A percentile compares a stretch with the other conserved stretches of the same genome.
Evolutionary conservation across 2,797 vertebrate genomes (phyloP).

Genomic region (Sebastes matsubarae): DNA sequence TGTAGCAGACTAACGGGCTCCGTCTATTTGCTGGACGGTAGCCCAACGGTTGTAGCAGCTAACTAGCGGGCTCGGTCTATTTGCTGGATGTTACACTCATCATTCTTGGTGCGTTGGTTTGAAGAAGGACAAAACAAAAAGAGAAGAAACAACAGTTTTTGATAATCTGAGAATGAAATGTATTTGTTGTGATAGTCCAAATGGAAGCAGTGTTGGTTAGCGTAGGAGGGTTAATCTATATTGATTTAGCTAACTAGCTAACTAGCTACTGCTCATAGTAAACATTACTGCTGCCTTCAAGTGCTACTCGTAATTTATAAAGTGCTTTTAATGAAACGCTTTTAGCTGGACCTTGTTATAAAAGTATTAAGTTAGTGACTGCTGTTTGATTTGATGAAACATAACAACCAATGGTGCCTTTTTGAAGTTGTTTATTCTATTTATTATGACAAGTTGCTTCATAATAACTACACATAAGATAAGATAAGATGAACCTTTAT

Average conservation of each 20-base stretch:
- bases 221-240: background rate
- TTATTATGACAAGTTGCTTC: background rate
- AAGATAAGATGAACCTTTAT: too few species aligned
- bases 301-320: background rate
- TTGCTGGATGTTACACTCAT: background rate
- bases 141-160: background rate
- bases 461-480: too few species aligned
- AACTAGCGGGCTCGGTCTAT: background rate
- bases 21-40: too few species aligned
- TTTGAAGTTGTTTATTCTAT: background rate
- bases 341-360: background rate
- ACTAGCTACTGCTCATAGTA: background rate
- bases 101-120: background rate
- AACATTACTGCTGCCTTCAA: constrained; percentile 22
- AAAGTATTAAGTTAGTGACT: accelerated
- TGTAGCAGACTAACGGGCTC: too few species aligned
- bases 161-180: accelerated
- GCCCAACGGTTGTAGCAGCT: background rate
- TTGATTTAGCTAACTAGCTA: background rate
- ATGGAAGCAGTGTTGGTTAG: background rate
- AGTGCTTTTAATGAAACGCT: background rate
- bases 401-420: too few species aligned
- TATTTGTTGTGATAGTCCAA: too few species aligned
- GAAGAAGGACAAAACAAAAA: background rate
- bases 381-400: background rate